These are phyloP conservation scores for Pelecanoides urinatrix DNA, from an alignment of 2,113 vertebrate genomes.

Conservation along the genomic window DNA sequence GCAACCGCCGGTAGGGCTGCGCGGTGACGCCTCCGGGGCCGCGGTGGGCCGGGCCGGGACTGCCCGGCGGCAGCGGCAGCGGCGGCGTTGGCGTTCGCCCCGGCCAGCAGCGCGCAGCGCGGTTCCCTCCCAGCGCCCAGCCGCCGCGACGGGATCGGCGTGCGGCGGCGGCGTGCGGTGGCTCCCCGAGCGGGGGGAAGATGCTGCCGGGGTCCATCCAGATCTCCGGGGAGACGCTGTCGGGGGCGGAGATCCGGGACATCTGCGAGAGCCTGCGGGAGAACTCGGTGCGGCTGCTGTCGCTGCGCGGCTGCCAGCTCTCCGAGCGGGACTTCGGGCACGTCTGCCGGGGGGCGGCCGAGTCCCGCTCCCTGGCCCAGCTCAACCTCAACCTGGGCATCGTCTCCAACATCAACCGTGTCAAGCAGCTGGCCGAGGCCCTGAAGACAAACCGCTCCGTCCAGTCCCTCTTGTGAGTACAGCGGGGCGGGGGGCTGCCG, in stretches of 20 bases:
- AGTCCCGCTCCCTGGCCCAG: constrained; percentile 87
- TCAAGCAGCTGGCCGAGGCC: constrained; percentile 88
- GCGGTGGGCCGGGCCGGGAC: too few relatives aligned
- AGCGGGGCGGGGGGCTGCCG: not conserved
- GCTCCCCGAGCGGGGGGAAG: not conserved
- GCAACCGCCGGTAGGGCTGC: too few relatives aligned
- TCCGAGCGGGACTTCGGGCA: constrained; percentile 92
- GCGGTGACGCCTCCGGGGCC: too few relatives aligned
- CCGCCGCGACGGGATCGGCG: not conserved
- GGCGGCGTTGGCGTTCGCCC: too few relatives aligned
- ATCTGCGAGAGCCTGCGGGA: constrained; percentile 92
- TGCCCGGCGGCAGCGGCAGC: too few relatives aligned
- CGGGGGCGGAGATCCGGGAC: constrained; percentile 89
- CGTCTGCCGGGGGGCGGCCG: constrained; percentile 86
- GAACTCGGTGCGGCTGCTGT: constrained; percentile 88
- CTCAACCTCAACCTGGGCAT: constrained; percentile 96
- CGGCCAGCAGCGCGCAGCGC: too few relatives aligned
- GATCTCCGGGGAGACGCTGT: constrained; percentile 92
- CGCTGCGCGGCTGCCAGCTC: constrained; percentile 90
- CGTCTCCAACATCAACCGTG: constrained; percentile 83
- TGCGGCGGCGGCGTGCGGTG: not conserved
- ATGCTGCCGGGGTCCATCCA: constrained; percentile 96
- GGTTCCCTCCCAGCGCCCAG: too few relatives aligned
- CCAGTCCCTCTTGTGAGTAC: constrained; percentile 94
- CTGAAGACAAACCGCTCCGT: constrained; percentile 90